Conservation (phyloP, 2,888 invertebrate genomes). For the Netelia fuscicornis region DNA sequence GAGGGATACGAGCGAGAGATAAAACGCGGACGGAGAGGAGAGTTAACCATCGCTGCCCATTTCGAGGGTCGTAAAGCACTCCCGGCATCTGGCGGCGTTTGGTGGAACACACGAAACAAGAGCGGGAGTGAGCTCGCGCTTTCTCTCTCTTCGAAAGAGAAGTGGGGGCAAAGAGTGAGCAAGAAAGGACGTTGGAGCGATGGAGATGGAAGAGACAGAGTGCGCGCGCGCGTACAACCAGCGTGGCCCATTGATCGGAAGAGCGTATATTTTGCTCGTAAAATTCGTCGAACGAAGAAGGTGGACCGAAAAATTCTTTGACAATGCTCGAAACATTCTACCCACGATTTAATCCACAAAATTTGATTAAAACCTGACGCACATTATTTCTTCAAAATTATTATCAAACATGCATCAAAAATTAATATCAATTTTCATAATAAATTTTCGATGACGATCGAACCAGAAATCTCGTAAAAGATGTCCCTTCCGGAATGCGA, state of each 20-base stretch:
- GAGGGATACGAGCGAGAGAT: slow-evolving; percentile 66
- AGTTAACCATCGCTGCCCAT: slow-evolving; percentile 76
- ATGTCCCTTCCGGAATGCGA: background rate
- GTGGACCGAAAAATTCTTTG: slow-evolving; percentile 54
- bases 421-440: background rate
- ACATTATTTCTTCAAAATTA: background rate
- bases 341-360: background rate
- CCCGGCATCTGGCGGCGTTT: slow-evolving; percentile 80
- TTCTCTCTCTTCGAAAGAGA: background rate
- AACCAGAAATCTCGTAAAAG: background rate
- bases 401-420: background rate
- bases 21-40: slow-evolving; percentile 72
- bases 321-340: background rate
- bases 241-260: slow-evolving; percentile 82
- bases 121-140: slow-evolving; percentile 32
- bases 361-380: background rate
- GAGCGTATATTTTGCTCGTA: slow-evolving; percentile 74
- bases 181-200: slow-evolving; percentile 41
- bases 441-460: background rate
- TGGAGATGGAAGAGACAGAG: slow-evolving; percentile 70
- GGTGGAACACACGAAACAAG: slow-evolving; percentile 72
- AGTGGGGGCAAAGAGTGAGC: slow-evolving; percentile 53
- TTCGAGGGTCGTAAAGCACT: slow-evolving; percentile 81
- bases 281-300: slow-evolving; percentile 74
- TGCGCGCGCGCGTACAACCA: slow-evolving; percentile 80